Base-by-base conservation (phyloP, 2,797 vertebrate genomes). In the Enteromius fasciolatus region DNA sequence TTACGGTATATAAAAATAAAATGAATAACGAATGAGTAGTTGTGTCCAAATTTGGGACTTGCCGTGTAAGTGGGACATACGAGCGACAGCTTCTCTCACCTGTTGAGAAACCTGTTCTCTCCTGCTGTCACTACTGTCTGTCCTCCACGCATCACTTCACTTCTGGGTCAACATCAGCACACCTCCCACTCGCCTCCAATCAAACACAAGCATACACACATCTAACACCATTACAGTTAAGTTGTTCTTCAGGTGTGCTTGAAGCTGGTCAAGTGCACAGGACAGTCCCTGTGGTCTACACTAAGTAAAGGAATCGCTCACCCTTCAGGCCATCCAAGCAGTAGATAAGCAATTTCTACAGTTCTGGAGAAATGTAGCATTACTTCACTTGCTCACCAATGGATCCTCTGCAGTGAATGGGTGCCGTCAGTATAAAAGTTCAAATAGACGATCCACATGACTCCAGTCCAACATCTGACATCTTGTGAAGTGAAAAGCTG, bases 81-180 rank as follows among this genome's bases (percentile, higher is more conserved):
- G 12, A 28, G 52, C 66, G 81, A 82, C 64, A 84, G 81, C 68
- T 77, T 73, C 85, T 83, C 79, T 86, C 61, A 73, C 88, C 86
- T 86, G 85, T 77, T 87, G 87, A 85, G 73, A 84, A 79, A 76
- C 76, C 81, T 73, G 74, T 83, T 83, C 77, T 83, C 78, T 66
- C 81, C 61, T 52, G 70, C 84, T 84, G 87, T 87, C 86, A 85
- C 64, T 67, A 23, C 84, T 87, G 82, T 86, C 85, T 86, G 80
- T 84, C 83, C 85, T 76, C 50, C 67, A 87, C 17, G 70, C 79
- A 82, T 84, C 86, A 84, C 81, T 84, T 87, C 57, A 73, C 86
- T 87, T 87, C 85, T 86, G 84, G 84, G 86, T 89, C 88, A 87
- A 80, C 36, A 84, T 85, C 85, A 83, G 67, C 81, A 85, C 84